Percentiles rank a stretch among this genome's conserved stretches.
Conservation (phyloP, 2,113 vertebrate species). For the Gulo gulo region DNA sequence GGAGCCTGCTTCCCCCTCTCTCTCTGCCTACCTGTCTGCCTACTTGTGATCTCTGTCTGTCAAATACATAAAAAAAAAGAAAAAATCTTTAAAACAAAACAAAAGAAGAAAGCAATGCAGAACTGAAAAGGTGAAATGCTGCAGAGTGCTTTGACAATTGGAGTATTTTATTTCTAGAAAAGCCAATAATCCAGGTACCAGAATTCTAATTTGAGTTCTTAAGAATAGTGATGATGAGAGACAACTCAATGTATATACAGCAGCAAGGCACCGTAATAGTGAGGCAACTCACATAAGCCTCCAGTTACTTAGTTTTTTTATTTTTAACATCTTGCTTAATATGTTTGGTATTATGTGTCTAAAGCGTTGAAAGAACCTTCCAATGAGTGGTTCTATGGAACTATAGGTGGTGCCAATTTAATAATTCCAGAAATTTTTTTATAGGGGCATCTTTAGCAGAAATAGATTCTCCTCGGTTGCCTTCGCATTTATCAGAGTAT, state of each 20-base stretch:
- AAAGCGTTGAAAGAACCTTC: slow-evolving; percentile 26
- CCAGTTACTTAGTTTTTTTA: neutral
- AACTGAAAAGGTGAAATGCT: neutral
- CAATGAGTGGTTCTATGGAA: neutral
- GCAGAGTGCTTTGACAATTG: neutral
- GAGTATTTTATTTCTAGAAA: slow-evolving; percentile 27
- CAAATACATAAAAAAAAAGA: too few relatives aligned
- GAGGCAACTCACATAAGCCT: neutral
- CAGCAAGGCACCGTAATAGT: neutral
- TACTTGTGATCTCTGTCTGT: too few relatives aligned
- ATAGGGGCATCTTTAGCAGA: slow-evolving; percentile 80
- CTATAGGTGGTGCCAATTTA: neutral
- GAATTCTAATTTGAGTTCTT: neutral
- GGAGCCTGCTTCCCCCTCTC: too few relatives aligned
- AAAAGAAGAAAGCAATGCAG: neutral
- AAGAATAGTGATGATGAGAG: neutral
- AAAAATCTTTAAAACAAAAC: too few relatives aligned
- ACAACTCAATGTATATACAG: neutral
- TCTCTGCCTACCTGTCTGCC: too few relatives aligned
- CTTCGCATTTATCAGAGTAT: slow-evolving; percentile 81
- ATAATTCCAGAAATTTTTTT: slow-evolving; percentile 50
- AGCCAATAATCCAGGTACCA: neutral
- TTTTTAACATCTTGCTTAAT: slow-evolving; percentile 13
- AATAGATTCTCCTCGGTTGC: slow-evolving; percentile 74
- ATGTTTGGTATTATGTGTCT: neutral